Evolutionary conservation across 2,797 vertebrate genomes (phyloP), one percentile per base, ranked within the genome.

Genomic region (Microctenopoma stevenorrisi): DNA sequence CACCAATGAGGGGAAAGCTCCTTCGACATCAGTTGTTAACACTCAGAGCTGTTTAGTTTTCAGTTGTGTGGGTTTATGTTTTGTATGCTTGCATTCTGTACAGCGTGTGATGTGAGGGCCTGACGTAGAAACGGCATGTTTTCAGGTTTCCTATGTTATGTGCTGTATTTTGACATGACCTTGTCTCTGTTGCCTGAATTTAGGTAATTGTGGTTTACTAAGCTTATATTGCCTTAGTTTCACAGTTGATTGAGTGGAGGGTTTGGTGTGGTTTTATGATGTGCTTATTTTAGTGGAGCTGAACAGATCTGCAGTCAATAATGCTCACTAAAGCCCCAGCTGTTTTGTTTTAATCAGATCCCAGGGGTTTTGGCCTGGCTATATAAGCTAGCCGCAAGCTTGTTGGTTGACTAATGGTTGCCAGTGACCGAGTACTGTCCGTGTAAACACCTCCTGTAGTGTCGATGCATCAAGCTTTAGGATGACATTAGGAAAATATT

Each of bases 331-430:
- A 90, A 79, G 46, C 88, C 69, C 85, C 89, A 93, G 88, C 84
- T 94, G 90, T 92, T 92, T 92, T 90, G 70, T 84, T 91, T 92
- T 89, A 92, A 84, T 94, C 92, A 88, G 82, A 86, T 86, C 76
- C 75, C 68, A 70, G 71, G 60, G 81, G 81, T 85, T 86, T 89
- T 86, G 83, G 85, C 74, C 66, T 25, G 52, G 64, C 69, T 56
- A 83, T 84, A 88, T 79, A 81, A 89, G 43, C 43, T n/a, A 46
- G 7, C 16, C 14, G 42, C 42, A 15, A 6, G 42, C 42, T 5
- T 44, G 42, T 44, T 46, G 81, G 86, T 80, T 77, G 67, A 62
- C 80, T 79, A 79, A 72, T 81, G 81, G 75, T 57, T 72, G 51
- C 40, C 73, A 73, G 63, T 82, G 76, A 81, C 84, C 67, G 61